Base-by-base conservation (phyloP, 1,140 invertebrate species). In the Hyposmocoma kahamanoa region DNA sequence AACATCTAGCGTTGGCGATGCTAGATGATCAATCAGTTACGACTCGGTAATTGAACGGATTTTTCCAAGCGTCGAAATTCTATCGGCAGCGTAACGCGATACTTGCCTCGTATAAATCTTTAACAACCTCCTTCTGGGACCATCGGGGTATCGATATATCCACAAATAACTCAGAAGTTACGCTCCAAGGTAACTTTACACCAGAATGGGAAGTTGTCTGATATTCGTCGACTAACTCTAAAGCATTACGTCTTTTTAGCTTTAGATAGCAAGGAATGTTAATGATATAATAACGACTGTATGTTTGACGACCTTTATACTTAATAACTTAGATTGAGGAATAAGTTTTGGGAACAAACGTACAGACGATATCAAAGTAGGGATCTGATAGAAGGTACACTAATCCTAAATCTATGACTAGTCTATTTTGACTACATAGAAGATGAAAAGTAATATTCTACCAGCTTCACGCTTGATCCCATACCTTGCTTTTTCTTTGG, bases 401-500 rank as follows among this genome's bases (percentile, higher is more conserved):
- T 81, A 77, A 59, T 67, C 69, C 78, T 82, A 84, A 62, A 58
- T 56, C 81, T 84, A 84, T 63, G 43, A 66, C 81, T 84, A 84
- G 59, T 67, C 80, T 84, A 84, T 63, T 65, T 72, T 47, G 57
- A 61, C 77, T 83, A 83, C 79, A 53, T 70, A 83, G 69, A 78
- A 82, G 77, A 82, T 85, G 77, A 77, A 83, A 81, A 82, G 82
- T 71, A 79, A 82, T 83, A 83, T 79, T 83, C 82, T 83, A 85
- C 82, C 82, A 85, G 82, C 68, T 73, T 80, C 79, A 80, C 79
- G 79, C 59, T 81, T 83, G 82, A 82, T 85, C 82, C 79, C 82
- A 85, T 85, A 85, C 82, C 82, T 85, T 85, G 82, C 75, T 85
- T 85, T 85, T 85, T 85, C 82, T 85, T 85, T 85, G 82, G 78